Conservation (phyloP, 2,888 invertebrate genomes). For the Drosophila quinaria region DNA sequence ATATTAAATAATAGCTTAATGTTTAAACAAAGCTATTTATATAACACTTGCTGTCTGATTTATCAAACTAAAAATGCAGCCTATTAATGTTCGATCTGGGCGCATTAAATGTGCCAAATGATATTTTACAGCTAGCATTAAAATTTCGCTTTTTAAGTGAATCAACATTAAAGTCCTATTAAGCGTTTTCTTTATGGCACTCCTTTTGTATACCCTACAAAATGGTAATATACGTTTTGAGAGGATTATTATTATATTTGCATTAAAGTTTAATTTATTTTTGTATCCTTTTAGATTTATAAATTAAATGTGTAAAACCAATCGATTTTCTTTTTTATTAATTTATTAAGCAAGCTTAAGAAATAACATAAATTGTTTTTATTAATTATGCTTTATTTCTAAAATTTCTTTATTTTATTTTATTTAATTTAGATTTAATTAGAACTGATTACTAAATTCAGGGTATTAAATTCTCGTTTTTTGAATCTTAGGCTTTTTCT, state of each 20-base stretch:
- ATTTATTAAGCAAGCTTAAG: not conserved
- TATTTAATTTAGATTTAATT: not conserved
- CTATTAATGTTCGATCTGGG: slow-evolving; percentile 28
- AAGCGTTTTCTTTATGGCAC: slow-evolving; percentile 47
- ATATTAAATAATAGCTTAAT: slow-evolving; percentile 14
- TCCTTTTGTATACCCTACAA: slow-evolving; percentile 14
- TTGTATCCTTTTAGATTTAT: not conserved
- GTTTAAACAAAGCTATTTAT: slow-evolving; percentile 10
- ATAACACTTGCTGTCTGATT: slow-evolving; percentile 34
- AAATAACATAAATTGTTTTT: not conserved
- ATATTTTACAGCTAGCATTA: slow-evolving; percentile 61
- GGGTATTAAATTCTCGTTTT: slow-evolving; percentile 17
- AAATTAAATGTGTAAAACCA: not conserved
- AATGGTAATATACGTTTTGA: not conserved
- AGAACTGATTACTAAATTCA: not conserved
- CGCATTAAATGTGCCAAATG: slow-evolving; percentile 51
- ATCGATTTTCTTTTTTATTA: not conserved
- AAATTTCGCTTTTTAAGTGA: slow-evolving; percentile 48
- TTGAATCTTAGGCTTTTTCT: not conserved
- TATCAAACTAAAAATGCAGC: not conserved
- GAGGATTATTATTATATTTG: not conserved
- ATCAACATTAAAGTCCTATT: slow-evolving; percentile 61
- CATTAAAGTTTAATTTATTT: not conserved
- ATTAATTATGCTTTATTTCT: no score
- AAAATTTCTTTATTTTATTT: not conserved